Conservation (phyloP, 2,888 invertebrate genomes). For the Tiphia femorata region DNA sequence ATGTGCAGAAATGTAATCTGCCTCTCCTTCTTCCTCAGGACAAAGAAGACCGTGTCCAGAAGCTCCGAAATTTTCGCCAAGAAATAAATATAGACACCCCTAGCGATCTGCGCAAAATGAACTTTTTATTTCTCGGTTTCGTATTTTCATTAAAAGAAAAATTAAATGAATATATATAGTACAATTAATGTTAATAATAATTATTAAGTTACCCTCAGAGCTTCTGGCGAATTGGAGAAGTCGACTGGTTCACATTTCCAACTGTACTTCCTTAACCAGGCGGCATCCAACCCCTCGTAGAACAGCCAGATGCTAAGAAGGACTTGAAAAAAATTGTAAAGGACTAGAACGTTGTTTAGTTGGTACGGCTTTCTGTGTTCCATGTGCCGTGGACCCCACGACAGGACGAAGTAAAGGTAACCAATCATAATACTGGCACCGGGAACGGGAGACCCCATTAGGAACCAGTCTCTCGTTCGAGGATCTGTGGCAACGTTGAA, state of each 20-base stretch:
- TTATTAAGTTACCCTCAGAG: slow-evolving; percentile 76
- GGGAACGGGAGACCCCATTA: slow-evolving; percentile 80
- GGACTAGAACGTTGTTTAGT: slow-evolving; percentile 81
- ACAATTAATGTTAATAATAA: neutral
- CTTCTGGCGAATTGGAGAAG: slow-evolving; percentile 80
- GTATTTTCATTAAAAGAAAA: neutral
- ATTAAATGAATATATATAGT: neutral
- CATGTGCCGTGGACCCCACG: slow-evolving; percentile 90
- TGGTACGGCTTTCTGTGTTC: slow-evolving; percentile 86
- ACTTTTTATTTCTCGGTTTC: neutral
- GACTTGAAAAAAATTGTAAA: slow-evolving; percentile 93
- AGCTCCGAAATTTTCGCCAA: slow-evolving; percentile 91
- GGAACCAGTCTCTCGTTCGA: slow-evolving; percentile 80
- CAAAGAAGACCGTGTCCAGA: slow-evolving; percentile 93
- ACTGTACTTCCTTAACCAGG: slow-evolving; percentile 87
- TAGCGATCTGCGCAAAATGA: slow-evolving; percentile 71
- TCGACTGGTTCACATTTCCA: slow-evolving; percentile 95
- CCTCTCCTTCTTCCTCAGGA: slow-evolving; percentile 89
- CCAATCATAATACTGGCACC: slow-evolving; percentile 76
- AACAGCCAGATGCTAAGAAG: slow-evolving; percentile 85
- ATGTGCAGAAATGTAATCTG: slow-evolving; percentile 93
- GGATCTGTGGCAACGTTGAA: no score
- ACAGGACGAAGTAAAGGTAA: slow-evolving; percentile 80
- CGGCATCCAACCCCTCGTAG: slow-evolving; percentile 81
- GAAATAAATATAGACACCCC: slow-evolving; percentile 87